Evolutionary conservation across 2,113 vertebrate genomes (phyloP), one percentile per base, ranked within the genome.

Genomic region (Bombycilla garrulus): DNA sequence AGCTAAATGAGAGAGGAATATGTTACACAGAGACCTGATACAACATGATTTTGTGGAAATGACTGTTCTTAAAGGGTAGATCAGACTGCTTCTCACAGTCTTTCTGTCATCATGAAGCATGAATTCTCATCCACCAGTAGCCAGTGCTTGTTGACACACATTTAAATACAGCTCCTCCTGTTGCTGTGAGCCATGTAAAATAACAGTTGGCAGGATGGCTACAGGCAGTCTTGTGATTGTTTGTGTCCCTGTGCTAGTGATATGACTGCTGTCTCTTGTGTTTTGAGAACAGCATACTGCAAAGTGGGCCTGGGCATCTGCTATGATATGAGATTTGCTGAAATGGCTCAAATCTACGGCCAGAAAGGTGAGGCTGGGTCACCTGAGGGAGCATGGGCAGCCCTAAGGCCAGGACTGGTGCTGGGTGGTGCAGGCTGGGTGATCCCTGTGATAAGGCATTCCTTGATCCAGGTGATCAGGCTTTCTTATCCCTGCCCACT

Each of bases 261-360:
- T 86, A 4, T 76, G 36, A 72, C 56, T 53, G 47, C 70, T 96
- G 51, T 83, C 16, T 96, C 77, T 97, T 97, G 74, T 97, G 38
- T 98, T 96, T 95, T 97, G 85, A 78, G 74, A 95, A 38, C 98
- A 99, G 99, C 99, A 3, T 99, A 98, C 98, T 99, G 99, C 97
- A 99, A 98, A 97, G 98, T 99, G 74, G 99, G 99, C 28, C 98
- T 99, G 20, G 99, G 99, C 58, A 99, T 99, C 95, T 99, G 99
- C 97, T 99, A 99, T 1, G 99, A 99, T 92, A 98, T 99, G 12
- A 98, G 99, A 70, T 99, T 99, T 92, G 98, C 99, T 56, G 99
- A 99, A 93, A 98, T 99, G 35, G 99, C 99, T 28, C 99, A 99
- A 62, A 97, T 99, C 94, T 99, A 99, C 5, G 86, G 98, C 15